These are phyloP conservation scores for Dallia pectoralis DNA, from an alignment of 2,797 vertebrate species.

Conservation along the genomic window DNA sequence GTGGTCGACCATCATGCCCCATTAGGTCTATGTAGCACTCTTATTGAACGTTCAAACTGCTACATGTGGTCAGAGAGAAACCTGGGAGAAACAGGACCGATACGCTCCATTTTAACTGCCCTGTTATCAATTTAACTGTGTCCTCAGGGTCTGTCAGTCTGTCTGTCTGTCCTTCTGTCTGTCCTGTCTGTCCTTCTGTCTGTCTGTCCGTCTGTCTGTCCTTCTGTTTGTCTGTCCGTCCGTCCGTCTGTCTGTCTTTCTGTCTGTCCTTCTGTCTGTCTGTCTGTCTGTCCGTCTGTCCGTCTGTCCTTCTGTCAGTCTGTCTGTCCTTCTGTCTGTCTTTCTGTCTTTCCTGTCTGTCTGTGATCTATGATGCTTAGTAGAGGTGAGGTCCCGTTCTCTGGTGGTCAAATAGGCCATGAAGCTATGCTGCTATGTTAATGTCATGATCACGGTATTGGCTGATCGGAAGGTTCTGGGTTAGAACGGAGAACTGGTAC, in stretches of 20 bases:
- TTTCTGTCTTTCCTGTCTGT: too few relatives aligned
- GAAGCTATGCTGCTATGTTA: slow-evolving; percentile 36
- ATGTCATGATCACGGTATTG: slow-evolving; percentile 35
- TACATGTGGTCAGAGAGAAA: slow-evolving; percentile 14
- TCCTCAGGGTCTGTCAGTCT: slow-evolving; percentile 45
- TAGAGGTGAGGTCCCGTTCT: slow-evolving; percentile 44
- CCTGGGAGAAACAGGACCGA: slow-evolving; percentile 21
- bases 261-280: too few relatives aligned
- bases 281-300: too few relatives aligned
- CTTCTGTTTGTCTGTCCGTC: too few relatives aligned
- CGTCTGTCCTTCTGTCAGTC: too few relatives aligned
- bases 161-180: too few relatives aligned
- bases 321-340: slow-evolving; percentile 44
- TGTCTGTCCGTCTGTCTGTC: too few relatives aligned
- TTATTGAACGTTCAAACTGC: slow-evolving; percentile 29
- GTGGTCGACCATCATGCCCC: slow-evolving; percentile 15
- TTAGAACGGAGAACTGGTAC: background rate
- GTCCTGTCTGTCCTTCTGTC: too few relatives aligned
- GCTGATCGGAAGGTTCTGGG: slow-evolving; percentile 42
- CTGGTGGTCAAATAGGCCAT: slow-evolving; percentile 41
- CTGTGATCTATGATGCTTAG: slow-evolving; percentile 31
- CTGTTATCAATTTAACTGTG: slow-evolving; percentile 42
- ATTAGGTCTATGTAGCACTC: slow-evolving; percentile 37
- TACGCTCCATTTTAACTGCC: slow-evolving; percentile 32
- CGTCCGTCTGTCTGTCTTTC: too few relatives aligned